A percentile compares a stretch with the other conserved stretches of the same genome.
phyloP scores from a whole-genome alignment of 2,888 invertebrate genomes.

The Latheticus oryzae region DNA sequence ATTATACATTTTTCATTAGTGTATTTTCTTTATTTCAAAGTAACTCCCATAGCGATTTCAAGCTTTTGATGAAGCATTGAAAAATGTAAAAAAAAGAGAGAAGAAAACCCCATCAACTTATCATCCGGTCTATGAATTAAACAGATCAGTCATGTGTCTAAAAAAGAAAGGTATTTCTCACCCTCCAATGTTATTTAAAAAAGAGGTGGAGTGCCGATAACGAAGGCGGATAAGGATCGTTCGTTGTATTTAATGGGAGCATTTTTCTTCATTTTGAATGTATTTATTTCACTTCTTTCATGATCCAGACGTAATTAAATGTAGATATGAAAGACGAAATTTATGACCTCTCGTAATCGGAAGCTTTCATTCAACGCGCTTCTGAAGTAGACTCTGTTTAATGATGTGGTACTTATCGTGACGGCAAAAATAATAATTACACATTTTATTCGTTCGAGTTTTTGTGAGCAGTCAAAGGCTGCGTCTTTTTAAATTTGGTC shows the following conservation, averaged over 20 bases:
- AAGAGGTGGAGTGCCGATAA: conserved; percentile 2
- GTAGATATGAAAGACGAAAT: conserved; percentile 21
- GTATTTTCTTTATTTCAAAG: conserved; percentile 13
- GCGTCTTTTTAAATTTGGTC: too few relatives aligned
- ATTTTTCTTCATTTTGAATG: conserved; percentile 21
- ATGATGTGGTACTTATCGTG: conserved; percentile 11
- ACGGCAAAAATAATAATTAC: conserved; percentile 7
- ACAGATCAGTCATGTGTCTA: conserved; percentile 17
- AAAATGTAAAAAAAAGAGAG: conserved; percentile 7
- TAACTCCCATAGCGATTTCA: conserved; percentile 1
- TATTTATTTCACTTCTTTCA: too few relatives aligned
- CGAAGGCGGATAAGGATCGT: conserved; percentile 4
- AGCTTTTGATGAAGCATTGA: conserved; percentile 17
- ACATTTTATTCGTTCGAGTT: conserved; percentile 1
- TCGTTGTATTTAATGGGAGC: conserved; percentile 1
- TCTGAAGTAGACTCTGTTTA: conserved; percentile 2
- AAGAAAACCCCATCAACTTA: too few relatives aligned
- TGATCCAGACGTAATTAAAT: conserved; percentile 19
- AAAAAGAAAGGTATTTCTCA: conserved; percentile 1
- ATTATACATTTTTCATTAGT: conserved; percentile 21
- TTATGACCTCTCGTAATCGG: conserved; percentile 15
- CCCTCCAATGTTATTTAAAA: conserved; percentile 10
- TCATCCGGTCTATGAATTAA: conserved; percentile 19
- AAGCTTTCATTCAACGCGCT: conserved; percentile 6
- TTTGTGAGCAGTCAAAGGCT: too few relatives aligned